Evolutionary conservation across 2,113 vertebrate species (phyloP).

Genomic region (Oplegnathus fasciatus): DNA sequence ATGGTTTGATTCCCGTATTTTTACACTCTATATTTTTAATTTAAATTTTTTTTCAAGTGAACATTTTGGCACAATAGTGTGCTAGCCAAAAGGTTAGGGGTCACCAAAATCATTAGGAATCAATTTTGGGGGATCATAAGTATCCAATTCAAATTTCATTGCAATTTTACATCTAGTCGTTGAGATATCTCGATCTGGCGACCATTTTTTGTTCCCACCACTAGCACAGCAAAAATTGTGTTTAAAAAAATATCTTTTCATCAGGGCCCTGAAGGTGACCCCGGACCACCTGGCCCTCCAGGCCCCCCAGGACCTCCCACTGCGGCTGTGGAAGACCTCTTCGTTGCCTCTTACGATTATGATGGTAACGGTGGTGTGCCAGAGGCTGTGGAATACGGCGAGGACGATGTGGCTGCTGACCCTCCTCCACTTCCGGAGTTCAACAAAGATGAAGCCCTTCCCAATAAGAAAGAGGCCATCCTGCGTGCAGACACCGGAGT

Average conservation of each 20-base stretch:
- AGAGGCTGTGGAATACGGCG: slow-evolving; percentile 34
- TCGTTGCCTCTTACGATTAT: slow-evolving; percentile 86
- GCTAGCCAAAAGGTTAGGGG: too few relatives aligned
- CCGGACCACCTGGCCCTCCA: slow-evolving; percentile 92
- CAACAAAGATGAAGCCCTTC: slow-evolving; percentile 92
- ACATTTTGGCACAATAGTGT: too few relatives aligned
- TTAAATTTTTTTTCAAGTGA: too few relatives aligned
- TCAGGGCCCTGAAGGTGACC: slow-evolving; percentile 91
- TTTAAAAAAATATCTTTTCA: not conserved
- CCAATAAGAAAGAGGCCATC: slow-evolving; percentile 80
- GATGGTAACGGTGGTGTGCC: slow-evolving; percentile 69
- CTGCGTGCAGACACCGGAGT: slow-evolving; percentile 88
- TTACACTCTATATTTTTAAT: too few relatives aligned
- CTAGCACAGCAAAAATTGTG: too few relatives aligned
- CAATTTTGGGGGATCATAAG: too few relatives aligned
- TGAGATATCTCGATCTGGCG: too few relatives aligned
- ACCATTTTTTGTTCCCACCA: too few relatives aligned
- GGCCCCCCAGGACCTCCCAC: slow-evolving; percentile 93
- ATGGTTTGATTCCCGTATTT: too few relatives aligned
- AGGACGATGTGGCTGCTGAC: slow-evolving; percentile 72
- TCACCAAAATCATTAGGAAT: too few relatives aligned
- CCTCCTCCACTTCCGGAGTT: slow-evolving; percentile 88
- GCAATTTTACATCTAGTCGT: too few relatives aligned
- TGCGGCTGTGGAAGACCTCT: slow-evolving; percentile 89
- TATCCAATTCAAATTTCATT: too few relatives aligned